phyloP scores from a whole-genome alignment of 2,113 vertebrate genomes.

The Xiphophorus maculatus region DNA sequence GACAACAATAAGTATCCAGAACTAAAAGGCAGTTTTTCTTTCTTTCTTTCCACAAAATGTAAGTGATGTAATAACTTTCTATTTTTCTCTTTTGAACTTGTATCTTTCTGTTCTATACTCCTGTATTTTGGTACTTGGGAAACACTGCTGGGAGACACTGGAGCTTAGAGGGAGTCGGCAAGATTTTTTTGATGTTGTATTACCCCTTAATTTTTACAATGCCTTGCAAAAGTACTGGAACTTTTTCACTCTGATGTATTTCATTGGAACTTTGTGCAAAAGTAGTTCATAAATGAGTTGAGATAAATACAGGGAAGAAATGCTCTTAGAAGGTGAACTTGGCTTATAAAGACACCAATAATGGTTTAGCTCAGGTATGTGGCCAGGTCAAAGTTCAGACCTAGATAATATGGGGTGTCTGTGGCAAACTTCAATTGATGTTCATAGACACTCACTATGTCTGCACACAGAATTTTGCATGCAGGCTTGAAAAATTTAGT shows the following conservation, averaged over 20 bases:
- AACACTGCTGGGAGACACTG: not conserved
- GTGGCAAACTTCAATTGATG: no score
- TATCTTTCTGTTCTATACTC: not conserved
- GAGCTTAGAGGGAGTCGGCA: no score
- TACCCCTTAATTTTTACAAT: not conserved
- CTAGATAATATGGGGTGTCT: no score
- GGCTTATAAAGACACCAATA: no score
- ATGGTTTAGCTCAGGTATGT: no score
- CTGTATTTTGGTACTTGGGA: not conserved
- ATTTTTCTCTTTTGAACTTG: not conserved
- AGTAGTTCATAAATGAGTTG: not conserved
- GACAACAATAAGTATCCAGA: not conserved
- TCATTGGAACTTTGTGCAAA: not conserved
- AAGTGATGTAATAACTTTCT: not conserved
- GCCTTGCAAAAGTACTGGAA: not conserved
- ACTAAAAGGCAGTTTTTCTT: not conserved
- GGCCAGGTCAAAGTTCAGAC: no score
- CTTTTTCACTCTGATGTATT: not conserved
- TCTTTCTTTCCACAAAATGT: constrained; percentile 3
- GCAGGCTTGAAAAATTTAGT: no score
- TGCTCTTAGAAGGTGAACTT: no score
- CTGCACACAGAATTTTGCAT: no score
- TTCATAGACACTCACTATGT: no score
- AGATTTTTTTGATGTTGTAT: not conserved
- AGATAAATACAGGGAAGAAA: not conserved